Percentiles rank a stretch among this genome's conserved stretches.
These are phyloP conservation scores for Patella ulyssiponensis DNA, from an alignment of 2,888 invertebrate genomes.

Conservation along the genomic window DNA sequence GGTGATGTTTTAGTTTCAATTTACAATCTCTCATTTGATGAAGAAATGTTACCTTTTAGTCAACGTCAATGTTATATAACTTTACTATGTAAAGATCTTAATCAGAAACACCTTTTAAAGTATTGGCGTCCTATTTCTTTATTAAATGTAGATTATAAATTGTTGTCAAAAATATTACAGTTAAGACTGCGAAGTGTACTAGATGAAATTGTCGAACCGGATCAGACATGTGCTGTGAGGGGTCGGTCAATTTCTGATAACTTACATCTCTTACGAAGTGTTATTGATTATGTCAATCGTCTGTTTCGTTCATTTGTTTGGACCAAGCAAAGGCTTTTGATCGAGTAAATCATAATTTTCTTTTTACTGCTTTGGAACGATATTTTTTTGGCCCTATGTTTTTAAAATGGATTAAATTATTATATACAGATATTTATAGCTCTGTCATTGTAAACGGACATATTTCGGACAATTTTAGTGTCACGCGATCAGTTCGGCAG, in stretches of 20 bases:
- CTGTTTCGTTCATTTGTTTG: slow-evolving; percentile 37
- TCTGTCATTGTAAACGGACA: slow-evolving; percentile 39
- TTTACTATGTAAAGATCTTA: slow-evolving; percentile 42
- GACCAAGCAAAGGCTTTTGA: slow-evolving; percentile 53
- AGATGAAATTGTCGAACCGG: slow-evolving; percentile 32
- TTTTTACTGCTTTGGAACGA: slow-evolving; percentile 35
- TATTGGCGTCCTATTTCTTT: slow-evolving; percentile 46
- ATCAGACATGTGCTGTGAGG: slow-evolving; percentile 45
- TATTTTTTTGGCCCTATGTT: slow-evolving; percentile 45
- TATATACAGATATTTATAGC: slow-evolving; percentile 40
- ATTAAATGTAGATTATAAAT: slow-evolving; percentile 45
- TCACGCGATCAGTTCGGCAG: neutral
- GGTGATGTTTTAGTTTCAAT: slow-evolving; percentile 24
- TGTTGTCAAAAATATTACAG: slow-evolving; percentile 43
- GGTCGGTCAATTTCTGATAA: slow-evolving; percentile 47
- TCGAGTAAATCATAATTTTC: slow-evolving; percentile 40
- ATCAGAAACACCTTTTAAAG: slow-evolving; percentile 33
- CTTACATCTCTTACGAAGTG: slow-evolving; percentile 39
- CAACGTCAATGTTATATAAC: slow-evolving; percentile 30
- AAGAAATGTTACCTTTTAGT: neutral
- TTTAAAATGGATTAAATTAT: slow-evolving; percentile 41
- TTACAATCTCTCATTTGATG: slow-evolving; percentile 27
- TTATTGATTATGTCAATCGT: slow-evolving; percentile 39
- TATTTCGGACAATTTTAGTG: slow-evolving; percentile 27
- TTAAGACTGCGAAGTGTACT: slow-evolving; percentile 37